phyloP scores from a whole-genome alignment of 2,113 vertebrate genomes.

The Mustela nigripes region DNA sequence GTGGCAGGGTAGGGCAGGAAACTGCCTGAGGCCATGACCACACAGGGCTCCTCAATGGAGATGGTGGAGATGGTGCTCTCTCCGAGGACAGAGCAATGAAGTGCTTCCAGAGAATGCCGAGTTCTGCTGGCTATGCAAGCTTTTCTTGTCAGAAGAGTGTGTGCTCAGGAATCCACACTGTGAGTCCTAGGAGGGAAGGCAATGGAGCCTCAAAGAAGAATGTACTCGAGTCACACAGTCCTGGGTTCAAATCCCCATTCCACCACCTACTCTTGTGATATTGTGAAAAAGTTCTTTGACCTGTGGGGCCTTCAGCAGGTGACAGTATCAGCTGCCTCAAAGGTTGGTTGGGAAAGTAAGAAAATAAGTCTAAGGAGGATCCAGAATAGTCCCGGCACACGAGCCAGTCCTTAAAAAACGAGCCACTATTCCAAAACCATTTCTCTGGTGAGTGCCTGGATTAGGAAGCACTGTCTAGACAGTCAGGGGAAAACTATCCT shows the following conservation, averaged over 20 bases:
- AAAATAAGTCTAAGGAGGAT: not conserved
- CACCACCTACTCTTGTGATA: not conserved
- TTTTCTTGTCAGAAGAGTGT: not conserved
- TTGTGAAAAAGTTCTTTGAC: not conserved
- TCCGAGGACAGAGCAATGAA: not conserved
- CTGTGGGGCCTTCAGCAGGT: not conserved
- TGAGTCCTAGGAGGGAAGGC: not conserved
- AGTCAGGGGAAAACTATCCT: not conserved
- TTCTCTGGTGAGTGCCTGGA: not conserved
- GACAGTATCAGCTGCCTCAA: not conserved
- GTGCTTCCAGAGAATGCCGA: not conserved
- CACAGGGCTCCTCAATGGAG: fast-evolving
- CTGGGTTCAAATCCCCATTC: constrained; percentile 9
- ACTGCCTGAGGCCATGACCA: not conserved
- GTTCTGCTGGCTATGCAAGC: not conserved
- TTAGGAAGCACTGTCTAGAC: not conserved
- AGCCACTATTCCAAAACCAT: not conserved
- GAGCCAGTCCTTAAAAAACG: not conserved
- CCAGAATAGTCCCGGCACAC: not conserved
- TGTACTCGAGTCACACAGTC: not conserved
- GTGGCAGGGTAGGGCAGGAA: not conserved
- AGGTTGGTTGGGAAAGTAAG: not conserved
- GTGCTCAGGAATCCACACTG: not conserved
- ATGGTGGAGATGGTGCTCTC: not conserved
- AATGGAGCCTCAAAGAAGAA: not conserved